These are phyloP conservation scores for Calliphora vicina DNA, from an alignment of 1,140 invertebrate species.

Conservation along the genomic window DNA sequence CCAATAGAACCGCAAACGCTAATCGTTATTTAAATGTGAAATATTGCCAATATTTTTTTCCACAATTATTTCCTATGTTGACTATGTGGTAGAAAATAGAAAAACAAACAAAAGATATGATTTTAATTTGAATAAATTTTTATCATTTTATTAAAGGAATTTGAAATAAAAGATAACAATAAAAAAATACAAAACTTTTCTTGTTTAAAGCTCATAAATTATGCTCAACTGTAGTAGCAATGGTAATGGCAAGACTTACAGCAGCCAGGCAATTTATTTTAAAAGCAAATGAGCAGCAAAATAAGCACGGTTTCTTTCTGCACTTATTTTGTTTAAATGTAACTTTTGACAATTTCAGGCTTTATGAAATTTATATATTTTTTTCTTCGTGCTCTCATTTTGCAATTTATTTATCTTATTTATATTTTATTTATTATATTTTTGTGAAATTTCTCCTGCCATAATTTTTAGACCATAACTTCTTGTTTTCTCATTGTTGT, in stretches of 20 bases:
- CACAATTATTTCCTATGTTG: no score
- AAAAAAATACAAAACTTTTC: not conserved
- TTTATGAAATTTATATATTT: not conserved
- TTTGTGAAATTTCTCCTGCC: not conserved
- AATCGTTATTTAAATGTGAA: not conserved
- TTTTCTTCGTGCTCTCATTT: not conserved
- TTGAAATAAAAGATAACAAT: not conserved
- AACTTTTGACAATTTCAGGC: conserved; percentile 1
- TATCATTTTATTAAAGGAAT: not conserved
- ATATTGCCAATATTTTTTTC: not conserved
- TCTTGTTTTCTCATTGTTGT: not conserved
- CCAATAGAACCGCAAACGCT: not conserved
- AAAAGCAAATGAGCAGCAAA: not conserved
- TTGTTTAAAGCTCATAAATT: not conserved
- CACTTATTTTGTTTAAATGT: conserved; percentile 1
- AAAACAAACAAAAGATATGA: not conserved
- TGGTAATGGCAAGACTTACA: not conserved
- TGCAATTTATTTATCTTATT: not conserved
- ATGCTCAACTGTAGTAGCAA: not conserved
- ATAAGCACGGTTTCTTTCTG: not conserved
- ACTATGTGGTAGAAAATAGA: no score
- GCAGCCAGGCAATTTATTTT: conserved; percentile 1
- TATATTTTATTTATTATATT: not conserved
- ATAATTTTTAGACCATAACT: conserved; percentile 12
- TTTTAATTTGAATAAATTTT: not conserved